phyloP scores from a whole-genome alignment of 1,140 invertebrate genomes.

The Vanessa tameamea region DNA sequence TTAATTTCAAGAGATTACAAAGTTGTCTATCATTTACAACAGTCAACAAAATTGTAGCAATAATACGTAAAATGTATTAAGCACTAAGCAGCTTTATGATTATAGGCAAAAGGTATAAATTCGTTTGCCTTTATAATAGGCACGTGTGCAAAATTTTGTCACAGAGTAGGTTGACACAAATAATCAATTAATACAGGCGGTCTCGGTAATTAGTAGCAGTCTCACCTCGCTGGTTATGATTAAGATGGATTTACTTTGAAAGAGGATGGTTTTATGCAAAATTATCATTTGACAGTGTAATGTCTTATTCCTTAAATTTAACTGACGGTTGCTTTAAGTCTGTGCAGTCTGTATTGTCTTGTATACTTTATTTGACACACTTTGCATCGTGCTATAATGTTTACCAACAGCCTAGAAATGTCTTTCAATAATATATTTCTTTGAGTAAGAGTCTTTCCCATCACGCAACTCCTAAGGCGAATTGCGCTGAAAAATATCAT shows the following conservation, averaged over 20 bases:
- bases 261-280: conserved; percentile 34
- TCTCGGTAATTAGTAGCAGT: conserved; percentile 62
- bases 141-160: conserved; percentile 4
- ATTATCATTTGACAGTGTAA: background rate
- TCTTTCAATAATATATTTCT: too few relatives aligned
- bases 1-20: conserved; percentile 32
- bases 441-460: too few relatives aligned
- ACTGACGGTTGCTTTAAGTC: too few relatives aligned
- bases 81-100: conserved; percentile 2
- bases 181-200: conserved; percentile 64
- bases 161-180: conserved; percentile 51
- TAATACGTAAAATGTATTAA: background rate
- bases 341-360: too few relatives aligned
- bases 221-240: conserved; percentile 63
- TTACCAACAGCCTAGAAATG: too few relatives aligned
- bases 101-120: conserved; percentile 7
- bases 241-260: conserved; percentile 53
- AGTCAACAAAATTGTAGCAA: conserved; percentile 4
- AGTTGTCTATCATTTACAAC: conserved; percentile 28
- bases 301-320: too few relatives aligned
- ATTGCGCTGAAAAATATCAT: too few relatives aligned
- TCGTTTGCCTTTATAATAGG: background rate
- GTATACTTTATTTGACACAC: too few relatives aligned
- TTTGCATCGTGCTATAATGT: too few relatives aligned
- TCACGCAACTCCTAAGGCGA: too few relatives aligned